These are phyloP conservation scores for Ormyrus labotus DNA, from an alignment of 2,888 invertebrate species.

Conservation along the genomic window DNA sequence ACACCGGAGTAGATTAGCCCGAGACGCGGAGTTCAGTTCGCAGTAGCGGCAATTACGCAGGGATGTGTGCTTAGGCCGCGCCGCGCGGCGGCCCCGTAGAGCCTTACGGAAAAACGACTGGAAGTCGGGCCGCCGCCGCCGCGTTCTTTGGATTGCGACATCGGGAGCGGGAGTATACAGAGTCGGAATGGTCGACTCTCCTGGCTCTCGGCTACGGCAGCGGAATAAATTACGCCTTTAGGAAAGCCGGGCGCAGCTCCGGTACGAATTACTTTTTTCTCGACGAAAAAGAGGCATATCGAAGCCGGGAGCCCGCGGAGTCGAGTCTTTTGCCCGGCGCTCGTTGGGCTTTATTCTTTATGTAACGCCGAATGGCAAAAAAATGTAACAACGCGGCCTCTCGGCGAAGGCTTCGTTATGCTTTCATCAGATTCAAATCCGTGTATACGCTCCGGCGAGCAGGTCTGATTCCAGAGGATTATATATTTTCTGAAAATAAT, in stretches of 20 bases:
- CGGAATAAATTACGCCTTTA: constrained; percentile 56
- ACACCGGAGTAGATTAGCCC: too few species aligned
- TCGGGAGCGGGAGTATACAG: neutral
- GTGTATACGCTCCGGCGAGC: constrained; percentile 14
- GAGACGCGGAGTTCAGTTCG: too few species aligned
- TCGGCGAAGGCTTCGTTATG: constrained; percentile 26
- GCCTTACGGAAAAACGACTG: constrained; percentile 32
- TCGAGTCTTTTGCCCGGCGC: constrained; percentile 8
- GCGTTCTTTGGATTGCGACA: constrained; percentile 43
- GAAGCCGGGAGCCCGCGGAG: neutral
- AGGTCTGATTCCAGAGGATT: neutral
- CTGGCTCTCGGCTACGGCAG: neutral
- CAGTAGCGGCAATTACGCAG: neutral
- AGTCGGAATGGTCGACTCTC: neutral
- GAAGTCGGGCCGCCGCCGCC: neutral
- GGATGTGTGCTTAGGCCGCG: neutral
- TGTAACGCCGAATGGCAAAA: constrained; percentile 20
- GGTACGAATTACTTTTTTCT: constrained; percentile 45
- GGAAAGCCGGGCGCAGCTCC: constrained; percentile 30
- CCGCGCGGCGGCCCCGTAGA: too few species aligned
- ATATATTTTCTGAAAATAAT: constrained; percentile 23
- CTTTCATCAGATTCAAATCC: constrained; percentile 44
- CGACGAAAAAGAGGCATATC: constrained; percentile 45
- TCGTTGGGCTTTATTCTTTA: constrained; percentile 36
- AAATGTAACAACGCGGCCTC: neutral